Evolutionary conservation across 1,140 invertebrate species (phyloP).

Genomic region (Aphelenchoides avenae): DNA sequence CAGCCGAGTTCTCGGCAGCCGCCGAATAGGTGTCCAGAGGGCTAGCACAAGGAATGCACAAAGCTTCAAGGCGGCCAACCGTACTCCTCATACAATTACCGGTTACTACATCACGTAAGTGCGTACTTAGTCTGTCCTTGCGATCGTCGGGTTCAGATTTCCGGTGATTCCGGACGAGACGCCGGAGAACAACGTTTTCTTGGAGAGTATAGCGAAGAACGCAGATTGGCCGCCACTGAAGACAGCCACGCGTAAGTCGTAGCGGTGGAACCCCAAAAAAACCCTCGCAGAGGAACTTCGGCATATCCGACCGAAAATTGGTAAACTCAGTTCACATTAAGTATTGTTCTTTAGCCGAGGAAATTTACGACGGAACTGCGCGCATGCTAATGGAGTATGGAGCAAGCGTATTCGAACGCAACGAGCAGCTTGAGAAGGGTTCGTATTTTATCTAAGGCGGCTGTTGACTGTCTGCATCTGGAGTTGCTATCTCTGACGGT

Average conservation of each 20-base stretch:
- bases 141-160: slow-evolving; percentile 39
- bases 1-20: too few species aligned
- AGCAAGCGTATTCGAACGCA: slow-evolving; percentile 51
- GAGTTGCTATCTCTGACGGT: too few species aligned
- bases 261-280: not conserved
- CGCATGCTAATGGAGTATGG: slow-evolving; percentile 54
- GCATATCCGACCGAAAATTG: not conserved
- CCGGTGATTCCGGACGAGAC: slow-evolving; percentile 57
- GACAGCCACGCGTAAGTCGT: slow-evolving; percentile 36
- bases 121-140: not conserved
- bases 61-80: too few species aligned
- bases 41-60: too few species aligned
- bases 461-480: too few species aligned
- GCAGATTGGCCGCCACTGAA: slow-evolving; percentile 52
- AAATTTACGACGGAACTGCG: slow-evolving; percentile 58
- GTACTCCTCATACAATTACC: too few species aligned
- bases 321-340: not conserved
- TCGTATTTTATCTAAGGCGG: slow-evolving; percentile 12
- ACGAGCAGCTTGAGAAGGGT: slow-evolving; percentile 50
- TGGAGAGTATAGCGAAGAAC: slow-evolving; percentile 49
- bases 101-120: slow-evolving; percentile 52
- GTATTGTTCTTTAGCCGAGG: slow-evolving; percentile 45
- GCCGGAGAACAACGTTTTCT: slow-evolving; percentile 50
- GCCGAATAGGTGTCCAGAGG: too few species aligned
- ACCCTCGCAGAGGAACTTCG: not conserved